Conservation (phyloP, 2,888 invertebrate genomes). For the Hipparchia sbordonii region DNA sequence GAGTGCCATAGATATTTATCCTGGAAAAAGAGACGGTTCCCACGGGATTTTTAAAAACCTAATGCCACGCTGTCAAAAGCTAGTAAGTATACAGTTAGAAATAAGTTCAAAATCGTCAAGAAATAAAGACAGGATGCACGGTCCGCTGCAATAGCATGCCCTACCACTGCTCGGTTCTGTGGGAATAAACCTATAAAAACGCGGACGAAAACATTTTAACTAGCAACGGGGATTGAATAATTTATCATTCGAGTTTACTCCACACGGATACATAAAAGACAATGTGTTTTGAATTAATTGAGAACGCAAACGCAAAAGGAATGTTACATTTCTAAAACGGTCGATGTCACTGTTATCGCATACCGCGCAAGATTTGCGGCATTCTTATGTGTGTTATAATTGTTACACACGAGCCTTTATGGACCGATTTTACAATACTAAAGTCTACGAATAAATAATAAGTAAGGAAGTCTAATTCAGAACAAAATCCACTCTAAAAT, state of each 20-base stretch:
- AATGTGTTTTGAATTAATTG: conserved; percentile 30
- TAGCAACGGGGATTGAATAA: conserved; percentile 29
- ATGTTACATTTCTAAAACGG: conserved; percentile 24
- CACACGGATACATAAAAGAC: conserved; percentile 27
- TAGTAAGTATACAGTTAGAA: no score
- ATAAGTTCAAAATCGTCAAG: no score
- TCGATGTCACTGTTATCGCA: conserved; percentile 22
- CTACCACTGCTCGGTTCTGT: not conserved
- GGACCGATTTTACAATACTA: not conserved
- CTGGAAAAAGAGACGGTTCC: no score
- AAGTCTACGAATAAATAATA: no score
- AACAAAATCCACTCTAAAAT: no score
- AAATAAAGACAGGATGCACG: no score
- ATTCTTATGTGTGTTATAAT: conserved; percentile 8
- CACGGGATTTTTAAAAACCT: no score
- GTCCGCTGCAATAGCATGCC: no score
- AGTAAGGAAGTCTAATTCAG: no score
- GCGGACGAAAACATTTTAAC: conserved; percentile 12
- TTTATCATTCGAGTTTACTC: conserved; percentile 27
- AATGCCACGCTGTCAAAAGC: no score
- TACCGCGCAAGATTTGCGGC: conserved; percentile 20
- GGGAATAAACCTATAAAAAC: not conserved
- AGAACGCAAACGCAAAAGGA: conserved; percentile 24
- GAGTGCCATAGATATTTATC: no score
- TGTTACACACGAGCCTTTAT: not conserved